Conservation (phyloP, 2,888 invertebrate genomes). For the Carabus problematicus region DNA sequence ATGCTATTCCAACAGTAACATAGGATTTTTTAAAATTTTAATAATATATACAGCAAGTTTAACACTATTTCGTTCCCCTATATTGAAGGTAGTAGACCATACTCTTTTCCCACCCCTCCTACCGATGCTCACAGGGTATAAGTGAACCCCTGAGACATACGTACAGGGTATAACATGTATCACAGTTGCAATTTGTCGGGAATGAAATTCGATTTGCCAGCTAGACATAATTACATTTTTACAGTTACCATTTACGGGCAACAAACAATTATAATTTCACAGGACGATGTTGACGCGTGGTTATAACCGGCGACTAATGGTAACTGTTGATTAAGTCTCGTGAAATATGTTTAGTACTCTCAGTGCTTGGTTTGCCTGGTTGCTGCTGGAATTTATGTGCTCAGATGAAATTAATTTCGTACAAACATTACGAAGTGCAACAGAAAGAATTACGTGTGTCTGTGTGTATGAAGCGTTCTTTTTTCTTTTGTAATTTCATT, state of each 20-base stretch:
- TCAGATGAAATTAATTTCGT: slow-evolving; percentile 29
- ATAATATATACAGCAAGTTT: too few relatives aligned
- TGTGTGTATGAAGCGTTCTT: too few relatives aligned
- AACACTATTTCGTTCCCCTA: too few relatives aligned
- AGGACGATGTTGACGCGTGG: slow-evolving; percentile 11
- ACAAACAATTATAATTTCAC: slow-evolving; percentile 32
- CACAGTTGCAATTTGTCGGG: slow-evolving; percentile 22
- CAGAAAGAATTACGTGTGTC: too few relatives aligned
- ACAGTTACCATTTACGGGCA: slow-evolving; percentile 32
- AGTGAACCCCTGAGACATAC: too few relatives aligned
- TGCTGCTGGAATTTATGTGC: slow-evolving; percentile 17
- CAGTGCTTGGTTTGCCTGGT: neutral
- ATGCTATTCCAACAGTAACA: too few relatives aligned
- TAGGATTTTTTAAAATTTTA: too few relatives aligned
- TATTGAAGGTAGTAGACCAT: too few relatives aligned
- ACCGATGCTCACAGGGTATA: too few relatives aligned
- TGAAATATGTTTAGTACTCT: slow-evolving; percentile 23
- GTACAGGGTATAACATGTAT: too few relatives aligned
- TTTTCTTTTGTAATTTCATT: too few relatives aligned
- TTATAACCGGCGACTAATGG: slow-evolving; percentile 15
- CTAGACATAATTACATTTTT: slow-evolving; percentile 37
- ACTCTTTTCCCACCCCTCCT: too few relatives aligned
- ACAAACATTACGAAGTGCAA: slow-evolving; percentile 4
- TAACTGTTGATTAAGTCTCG: slow-evolving; percentile 36
- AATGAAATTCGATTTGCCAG: slow-evolving; percentile 27